phyloP scores from a whole-genome alignment of 2,888 invertebrate genomes.

The Acanthopleura granulata region DNA sequence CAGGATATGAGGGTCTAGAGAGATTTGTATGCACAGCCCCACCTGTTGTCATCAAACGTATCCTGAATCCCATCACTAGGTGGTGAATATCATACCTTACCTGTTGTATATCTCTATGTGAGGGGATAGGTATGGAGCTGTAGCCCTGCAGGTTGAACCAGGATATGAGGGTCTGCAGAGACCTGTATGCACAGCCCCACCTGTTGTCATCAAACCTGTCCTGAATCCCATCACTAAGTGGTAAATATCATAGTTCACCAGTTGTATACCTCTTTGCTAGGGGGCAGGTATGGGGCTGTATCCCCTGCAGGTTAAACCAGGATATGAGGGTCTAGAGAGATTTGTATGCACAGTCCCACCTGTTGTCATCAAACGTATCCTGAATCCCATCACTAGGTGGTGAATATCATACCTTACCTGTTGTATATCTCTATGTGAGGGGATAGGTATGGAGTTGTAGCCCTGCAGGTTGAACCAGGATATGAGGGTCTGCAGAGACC shows the following conservation, averaged over 20 bases:
- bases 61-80: too few relatives aligned
- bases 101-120: slow-evolving; percentile 81
- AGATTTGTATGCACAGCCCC: slow-evolving; percentile 99
- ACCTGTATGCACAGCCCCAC: slow-evolving; percentile 99
- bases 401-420: slow-evolving; percentile 74
- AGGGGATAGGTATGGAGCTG: slow-evolving; percentile 79
- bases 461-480: slow-evolving; percentile 87
- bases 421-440: slow-evolving; percentile 84
- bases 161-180: slow-evolving; percentile 94
- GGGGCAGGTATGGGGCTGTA: too few relatives aligned
- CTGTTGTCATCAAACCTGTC: too few relatives aligned
- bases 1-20: slow-evolving; percentile 97
- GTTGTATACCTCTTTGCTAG: too few relatives aligned
- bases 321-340: slow-evolving; percentile 96
- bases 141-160: slow-evolving; percentile 83
- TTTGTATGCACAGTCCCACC: slow-evolving; percentile 99
- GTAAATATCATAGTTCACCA: too few relatives aligned
- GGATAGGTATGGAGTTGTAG: slow-evolving; percentile 77
- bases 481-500: slow-evolving; percentile 94
- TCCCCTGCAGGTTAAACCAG: slow-evolving; percentile 93
- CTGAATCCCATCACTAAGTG: too few relatives aligned
- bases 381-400: too few relatives aligned
- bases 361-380: slow-evolving; percentile 62
- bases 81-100: too few relatives aligned
- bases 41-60: too few relatives aligned